phyloP scores from a whole-genome alignment of 2,113 vertebrate species.

The Misgurnus anguillicaudatus region DNA sequence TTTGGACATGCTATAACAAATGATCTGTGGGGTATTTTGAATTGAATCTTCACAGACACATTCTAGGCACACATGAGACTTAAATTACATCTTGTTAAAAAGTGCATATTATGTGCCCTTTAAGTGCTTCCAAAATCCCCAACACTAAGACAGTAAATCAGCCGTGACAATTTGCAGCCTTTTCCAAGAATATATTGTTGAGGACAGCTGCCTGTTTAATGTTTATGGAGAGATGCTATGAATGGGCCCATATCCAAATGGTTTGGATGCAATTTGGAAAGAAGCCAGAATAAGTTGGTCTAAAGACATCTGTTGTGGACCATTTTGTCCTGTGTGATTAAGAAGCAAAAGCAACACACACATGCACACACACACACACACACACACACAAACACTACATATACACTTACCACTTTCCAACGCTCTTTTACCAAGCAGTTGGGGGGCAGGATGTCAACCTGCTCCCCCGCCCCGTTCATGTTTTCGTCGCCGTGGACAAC shows the following conservation, averaged over 20 bases:
- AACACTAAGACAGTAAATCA: constrained; percentile 4
- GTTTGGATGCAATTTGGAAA: not conserved
- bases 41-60: too few relatives aligned
- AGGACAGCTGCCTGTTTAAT: not conserved
- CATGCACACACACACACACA: not conserved
- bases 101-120: not conserved
- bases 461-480: constrained; percentile 97
- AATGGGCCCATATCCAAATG: constrained; percentile 20
- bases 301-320: constrained; percentile 7
- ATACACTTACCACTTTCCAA: constrained; percentile 97
- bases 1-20: too few relatives aligned
- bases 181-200: not conserved
- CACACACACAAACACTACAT: not conserved
- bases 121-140: not conserved
- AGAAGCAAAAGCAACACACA: not conserved
- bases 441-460: constrained; percentile 96
- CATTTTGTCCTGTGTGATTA: constrained; percentile 13
- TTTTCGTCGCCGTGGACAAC: constrained; percentile 93
- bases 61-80: too few relatives aligned
- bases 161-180: not conserved
- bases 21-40: too few relatives aligned
- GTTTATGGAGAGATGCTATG: not conserved
- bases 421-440: constrained; percentile 98
- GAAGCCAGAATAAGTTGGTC: constrained; percentile 19
- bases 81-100: too few relatives aligned